These are phyloP conservation scores for Pangasius macronema DNA, from an alignment of 2,797 vertebrate genomes.

Conservation along the genomic window DNA sequence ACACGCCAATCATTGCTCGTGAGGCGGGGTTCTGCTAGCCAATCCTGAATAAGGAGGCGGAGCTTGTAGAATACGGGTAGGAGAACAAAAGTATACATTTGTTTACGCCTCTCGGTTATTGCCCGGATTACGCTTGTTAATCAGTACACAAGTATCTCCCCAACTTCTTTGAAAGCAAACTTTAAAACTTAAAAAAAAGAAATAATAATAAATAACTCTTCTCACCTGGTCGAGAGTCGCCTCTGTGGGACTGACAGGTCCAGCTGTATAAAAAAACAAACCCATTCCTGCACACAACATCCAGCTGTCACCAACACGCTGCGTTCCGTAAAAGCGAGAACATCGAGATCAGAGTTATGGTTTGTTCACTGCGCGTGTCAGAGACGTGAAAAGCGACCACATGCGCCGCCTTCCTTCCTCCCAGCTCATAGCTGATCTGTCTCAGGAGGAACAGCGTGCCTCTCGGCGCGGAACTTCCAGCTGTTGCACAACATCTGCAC, in stretches of 20 bases:
- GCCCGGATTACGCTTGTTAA: background rate
- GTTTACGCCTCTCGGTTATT: background rate
- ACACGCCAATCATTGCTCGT: background rate
- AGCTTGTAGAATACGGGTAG: background rate
- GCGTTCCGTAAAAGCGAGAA: slow-evolving; percentile 51
- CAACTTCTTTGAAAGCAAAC: background rate
- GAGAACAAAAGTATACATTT: background rate
- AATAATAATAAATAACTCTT: background rate
- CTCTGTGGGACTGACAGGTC: slow-evolving; percentile 72
- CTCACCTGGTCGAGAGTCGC: slow-evolving; percentile 73
- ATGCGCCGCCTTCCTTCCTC: slow-evolving; percentile 65
- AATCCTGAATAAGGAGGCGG: background rate
- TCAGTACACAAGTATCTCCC: too few relatives aligned
- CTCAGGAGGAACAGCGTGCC: background rate
- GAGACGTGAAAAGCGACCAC: slow-evolving; percentile 51
- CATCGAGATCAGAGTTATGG: background rate
- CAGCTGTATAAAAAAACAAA: slow-evolving; percentile 74
- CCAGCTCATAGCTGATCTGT: background rate
- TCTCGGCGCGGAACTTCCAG: slow-evolving; percentile 45
- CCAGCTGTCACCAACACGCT: slow-evolving; percentile 34
- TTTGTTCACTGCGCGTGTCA: slow-evolving; percentile 36
- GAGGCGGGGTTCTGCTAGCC: background rate
- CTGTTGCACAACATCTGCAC: slow-evolving; percentile 70
- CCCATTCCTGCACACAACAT: slow-evolving; percentile 68
- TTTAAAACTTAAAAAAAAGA: background rate